Evolutionary conservation across 2,888 invertebrate genomes (phyloP).

Genomic region (Germaria angustata): DNA sequence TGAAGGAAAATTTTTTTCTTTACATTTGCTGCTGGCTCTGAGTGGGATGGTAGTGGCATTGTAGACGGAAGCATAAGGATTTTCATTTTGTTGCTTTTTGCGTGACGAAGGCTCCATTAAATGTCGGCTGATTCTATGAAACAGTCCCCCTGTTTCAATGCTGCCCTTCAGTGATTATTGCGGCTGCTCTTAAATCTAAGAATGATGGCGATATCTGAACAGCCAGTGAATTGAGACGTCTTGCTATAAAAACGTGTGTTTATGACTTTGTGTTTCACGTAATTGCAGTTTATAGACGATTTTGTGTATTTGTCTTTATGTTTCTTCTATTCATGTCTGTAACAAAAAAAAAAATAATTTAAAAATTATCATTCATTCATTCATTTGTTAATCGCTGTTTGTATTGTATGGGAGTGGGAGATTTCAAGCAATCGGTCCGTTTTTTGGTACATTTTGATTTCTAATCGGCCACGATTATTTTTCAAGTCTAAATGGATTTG

Average conservation of each 20-base stretch:
- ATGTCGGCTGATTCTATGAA: not conserved
- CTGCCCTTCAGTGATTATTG: not conserved
- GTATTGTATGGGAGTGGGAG: not conserved
- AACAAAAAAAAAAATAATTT: not conserved
- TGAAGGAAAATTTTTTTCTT: constrained; percentile 37
- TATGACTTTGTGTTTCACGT: constrained; percentile 17
- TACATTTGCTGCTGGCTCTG: constrained; percentile 61
- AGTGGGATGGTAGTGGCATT: constrained; percentile 74
- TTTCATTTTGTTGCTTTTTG: constrained; percentile 41
- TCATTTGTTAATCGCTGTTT: constrained; percentile 2
- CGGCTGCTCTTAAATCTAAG: not conserved
- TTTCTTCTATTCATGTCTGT: constrained; percentile 34
- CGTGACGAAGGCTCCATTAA: constrained; percentile 53
- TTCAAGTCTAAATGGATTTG: not conserved
- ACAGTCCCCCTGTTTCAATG: not conserved
- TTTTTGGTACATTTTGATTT: not conserved
- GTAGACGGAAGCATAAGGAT: constrained; percentile 68
- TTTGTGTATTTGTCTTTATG: constrained; percentile 17
- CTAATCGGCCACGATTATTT: too few species aligned
- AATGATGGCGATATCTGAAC: not conserved
- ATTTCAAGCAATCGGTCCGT: too few species aligned
- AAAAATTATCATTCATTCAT: constrained; percentile 38
- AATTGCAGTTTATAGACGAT: constrained; percentile 47
- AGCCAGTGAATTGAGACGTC: not conserved
- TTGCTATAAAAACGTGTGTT: constrained; percentile 46